Evolutionary conservation across 2,888 invertebrate genomes (phyloP).

Genomic region (Eupeodes latifasciatus): DNA sequence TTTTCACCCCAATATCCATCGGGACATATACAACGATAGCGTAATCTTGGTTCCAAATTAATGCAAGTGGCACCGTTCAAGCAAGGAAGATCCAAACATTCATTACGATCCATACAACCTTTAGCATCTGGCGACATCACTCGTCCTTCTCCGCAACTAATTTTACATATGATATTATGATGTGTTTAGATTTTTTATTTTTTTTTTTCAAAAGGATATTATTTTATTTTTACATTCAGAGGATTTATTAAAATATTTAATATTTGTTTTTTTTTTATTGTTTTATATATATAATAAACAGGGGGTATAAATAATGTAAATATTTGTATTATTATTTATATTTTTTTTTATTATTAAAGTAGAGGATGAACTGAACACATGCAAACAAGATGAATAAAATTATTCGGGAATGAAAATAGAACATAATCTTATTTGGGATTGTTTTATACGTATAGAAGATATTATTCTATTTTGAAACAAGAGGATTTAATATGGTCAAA

Average conservation of each 20-base stretch:
- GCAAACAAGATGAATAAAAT: conserved; percentile 56
- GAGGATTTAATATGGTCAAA: conserved; percentile 48
- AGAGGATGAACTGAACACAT: conserved; percentile 64
- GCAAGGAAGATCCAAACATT: conserved; percentile 97
- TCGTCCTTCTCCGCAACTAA: conserved; percentile 96
- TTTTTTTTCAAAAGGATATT: conserved; percentile 33
- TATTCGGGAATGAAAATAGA: conserved; percentile 31
- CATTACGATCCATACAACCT: conserved; percentile 97
- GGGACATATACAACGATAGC: conserved; percentile 94
- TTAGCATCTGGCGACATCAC: conserved; percentile 95
- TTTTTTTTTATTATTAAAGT: conserved; percentile 26
- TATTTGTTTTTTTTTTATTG: too few species aligned
- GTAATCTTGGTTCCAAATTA: conserved; percentile 94
- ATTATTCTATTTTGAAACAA: conserved; percentile 29
- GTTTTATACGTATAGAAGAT: background rate
- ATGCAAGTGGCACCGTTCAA: conserved; percentile 96
- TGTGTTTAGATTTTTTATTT: background rate
- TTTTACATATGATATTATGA: conserved; percentile 7
- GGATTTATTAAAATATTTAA: conserved; percentile 23
- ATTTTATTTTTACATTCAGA: conserved; percentile 52
- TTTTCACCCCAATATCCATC: conserved; percentile 97
- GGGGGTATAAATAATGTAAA: conserved; percentile 31
- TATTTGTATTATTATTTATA: background rate
- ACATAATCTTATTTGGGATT: conserved; percentile 3
- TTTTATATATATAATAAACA: conserved; percentile 6